phyloP scores from a whole-genome alignment of 2,888 invertebrate species.

The Sussaba pulchella region DNA sequence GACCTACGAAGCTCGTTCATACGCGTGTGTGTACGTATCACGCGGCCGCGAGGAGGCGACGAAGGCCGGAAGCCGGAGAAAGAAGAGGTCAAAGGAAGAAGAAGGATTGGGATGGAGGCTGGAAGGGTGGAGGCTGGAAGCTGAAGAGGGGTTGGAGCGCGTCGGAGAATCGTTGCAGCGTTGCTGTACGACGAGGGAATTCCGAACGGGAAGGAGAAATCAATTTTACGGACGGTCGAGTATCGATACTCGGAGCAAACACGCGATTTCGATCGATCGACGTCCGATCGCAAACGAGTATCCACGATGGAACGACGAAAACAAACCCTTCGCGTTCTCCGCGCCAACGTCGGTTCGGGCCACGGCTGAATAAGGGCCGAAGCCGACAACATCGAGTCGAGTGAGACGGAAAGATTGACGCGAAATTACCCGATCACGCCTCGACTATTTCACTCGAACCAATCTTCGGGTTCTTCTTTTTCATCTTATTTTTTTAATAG shows the following conservation, averaged over 20 bases:
- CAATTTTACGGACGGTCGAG: slow-evolving; percentile 79
- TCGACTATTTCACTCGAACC: slow-evolving; percentile 25
- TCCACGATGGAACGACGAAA: slow-evolving; percentile 24
- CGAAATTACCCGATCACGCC: slow-evolving; percentile 45
- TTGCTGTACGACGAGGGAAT: slow-evolving; percentile 51
- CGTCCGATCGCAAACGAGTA: slow-evolving; percentile 31
- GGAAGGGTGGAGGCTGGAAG: slow-evolving; percentile 10
- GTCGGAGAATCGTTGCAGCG: slow-evolving; percentile 28
- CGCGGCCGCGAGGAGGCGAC: too few relatives aligned
- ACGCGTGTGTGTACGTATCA: too few relatives aligned
- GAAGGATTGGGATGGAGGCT: too few relatives aligned
- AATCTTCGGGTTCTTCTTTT: background rate
- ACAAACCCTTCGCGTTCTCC: too few relatives aligned
- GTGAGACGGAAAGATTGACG: slow-evolving; percentile 46
- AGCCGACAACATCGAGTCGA: slow-evolving; percentile 15
- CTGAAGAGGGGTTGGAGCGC: slow-evolving; percentile 35
- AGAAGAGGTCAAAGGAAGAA: too few relatives aligned
- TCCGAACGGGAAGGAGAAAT: slow-evolving; percentile 73
- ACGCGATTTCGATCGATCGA: slow-evolving; percentile 37
- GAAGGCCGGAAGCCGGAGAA: too few relatives aligned
- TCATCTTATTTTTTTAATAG: background rate
- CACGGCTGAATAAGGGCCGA: slow-evolving; percentile 10
- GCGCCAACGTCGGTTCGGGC: background rate
- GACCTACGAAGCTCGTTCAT: too few relatives aligned
- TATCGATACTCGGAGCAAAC: slow-evolving; percentile 67